These are phyloP conservation scores for Panthera leo DNA, from an alignment of 2,113 vertebrate species.

Conservation along the genomic window DNA sequence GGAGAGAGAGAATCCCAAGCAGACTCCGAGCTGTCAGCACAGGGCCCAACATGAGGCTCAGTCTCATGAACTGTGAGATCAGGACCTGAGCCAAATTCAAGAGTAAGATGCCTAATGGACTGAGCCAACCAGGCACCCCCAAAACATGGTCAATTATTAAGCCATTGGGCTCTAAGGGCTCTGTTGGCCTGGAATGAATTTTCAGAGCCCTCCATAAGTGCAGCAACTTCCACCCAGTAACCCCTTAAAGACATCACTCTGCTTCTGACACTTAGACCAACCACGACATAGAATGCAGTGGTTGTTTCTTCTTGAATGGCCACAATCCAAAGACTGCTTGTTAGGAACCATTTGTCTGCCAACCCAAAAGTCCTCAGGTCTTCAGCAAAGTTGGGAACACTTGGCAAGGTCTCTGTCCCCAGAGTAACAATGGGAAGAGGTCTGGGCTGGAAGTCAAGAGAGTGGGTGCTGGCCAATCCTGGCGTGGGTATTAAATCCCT, in stretches of 20 bases:
- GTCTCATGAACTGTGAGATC: no score
- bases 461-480: neutral
- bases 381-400: conserved; percentile 39
- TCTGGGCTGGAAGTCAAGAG: conserved; percentile 59
- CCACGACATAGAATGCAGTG: neutral
- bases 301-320: neutral
- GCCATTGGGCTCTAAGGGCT: neutral
- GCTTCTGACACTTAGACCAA: neutral
- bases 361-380: conserved; percentile 36
- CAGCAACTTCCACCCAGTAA: neutral
- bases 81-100: no score
- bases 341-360: neutral
- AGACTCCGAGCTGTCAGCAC: no score
- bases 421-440: conserved; percentile 53
- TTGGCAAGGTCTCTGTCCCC: conserved; percentile 42
- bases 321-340: neutral
- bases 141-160: neutral
- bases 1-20: no score
- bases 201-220: neutral
- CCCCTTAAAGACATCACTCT: neutral
- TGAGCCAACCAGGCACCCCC: no score
- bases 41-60: no score
- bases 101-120: no score
- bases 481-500: neutral
- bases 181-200: neutral